Conservation (phyloP, 2,888 invertebrate species). For the Drosophila anomelani region DNA sequence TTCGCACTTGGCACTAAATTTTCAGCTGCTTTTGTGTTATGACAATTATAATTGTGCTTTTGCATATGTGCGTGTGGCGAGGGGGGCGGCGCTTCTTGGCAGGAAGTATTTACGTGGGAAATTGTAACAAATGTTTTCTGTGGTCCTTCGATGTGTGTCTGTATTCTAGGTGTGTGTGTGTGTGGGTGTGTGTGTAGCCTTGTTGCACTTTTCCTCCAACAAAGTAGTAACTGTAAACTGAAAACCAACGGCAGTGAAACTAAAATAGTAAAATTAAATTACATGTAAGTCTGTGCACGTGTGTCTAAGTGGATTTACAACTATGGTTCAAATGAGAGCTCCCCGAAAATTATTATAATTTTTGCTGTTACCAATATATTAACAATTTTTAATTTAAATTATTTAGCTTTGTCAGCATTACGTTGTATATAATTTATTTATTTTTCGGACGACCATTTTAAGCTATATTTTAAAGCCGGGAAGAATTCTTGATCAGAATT, state of each 20-base stretch:
- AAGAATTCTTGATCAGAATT: no score
- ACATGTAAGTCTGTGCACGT: conserved; percentile 24
- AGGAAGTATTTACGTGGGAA: conserved; percentile 77
- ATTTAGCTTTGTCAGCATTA: no score
- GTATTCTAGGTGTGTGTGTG: conserved; percentile 11
- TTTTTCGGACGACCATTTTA: no score
- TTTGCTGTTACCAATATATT: no score
- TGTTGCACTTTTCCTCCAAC: conserved; percentile 71
- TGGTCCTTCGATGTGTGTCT: conserved; percentile 32
- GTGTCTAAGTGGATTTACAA: conserved; percentile 10
- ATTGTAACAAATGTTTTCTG: conserved; percentile 75
- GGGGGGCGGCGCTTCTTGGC: conserved; percentile 58
- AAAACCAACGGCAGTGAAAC: conserved; percentile 49
- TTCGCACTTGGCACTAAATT: conserved; percentile 78
- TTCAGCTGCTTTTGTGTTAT: conserved; percentile 79
- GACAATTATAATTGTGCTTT: conserved; percentile 78
- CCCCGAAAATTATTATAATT: not conserved
- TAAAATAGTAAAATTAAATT: conserved; percentile 76
- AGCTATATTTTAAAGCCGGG: no score
- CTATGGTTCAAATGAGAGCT: not conserved
- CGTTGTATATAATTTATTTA: no score
- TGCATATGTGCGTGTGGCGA: conserved; percentile 46
- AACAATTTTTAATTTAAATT: no score
- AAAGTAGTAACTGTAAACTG: conserved; percentile 55
- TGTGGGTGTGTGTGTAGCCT: conserved; percentile 44